Evolutionary conservation across 1,140 invertebrate genomes (phyloP).

Genomic region (Sitophilus oryzae): DNA sequence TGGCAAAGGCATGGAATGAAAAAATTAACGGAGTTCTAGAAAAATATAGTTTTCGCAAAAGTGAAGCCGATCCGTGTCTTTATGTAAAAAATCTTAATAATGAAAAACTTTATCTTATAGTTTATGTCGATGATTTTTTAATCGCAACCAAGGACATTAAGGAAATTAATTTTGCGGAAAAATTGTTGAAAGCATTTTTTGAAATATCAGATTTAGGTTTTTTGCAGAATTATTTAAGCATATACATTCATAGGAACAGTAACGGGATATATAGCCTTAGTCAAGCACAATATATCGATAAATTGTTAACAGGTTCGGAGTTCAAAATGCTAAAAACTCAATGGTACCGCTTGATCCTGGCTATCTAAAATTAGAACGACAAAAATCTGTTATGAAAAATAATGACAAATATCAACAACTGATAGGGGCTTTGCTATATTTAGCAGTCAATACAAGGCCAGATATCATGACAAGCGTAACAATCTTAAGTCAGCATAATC

Average conservation of each 20-base stretch:
- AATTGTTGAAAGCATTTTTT: neutral
- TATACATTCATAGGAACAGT: neutral
- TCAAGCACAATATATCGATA: conserved; percentile 5
- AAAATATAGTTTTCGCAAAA: neutral
- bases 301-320: conserved; percentile 3
- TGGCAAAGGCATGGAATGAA: conserved; percentile 39
- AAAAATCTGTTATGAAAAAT: conserved; percentile 8
- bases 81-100: neutral
- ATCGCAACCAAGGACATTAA: conserved; percentile 6
- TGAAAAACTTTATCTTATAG: conserved; percentile 3
- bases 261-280: conserved; percentile 5
- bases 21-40: conserved; percentile 3
- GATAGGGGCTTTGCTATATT: conserved; percentile 41
- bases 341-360: neutral
- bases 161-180: neutral
- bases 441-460: conserved; percentile 38
- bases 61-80: conserved; percentile 6
- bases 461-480: conserved; percentile 42
- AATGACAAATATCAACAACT: conserved; percentile 30
- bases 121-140: conserved; percentile 15
- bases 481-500: conserved; percentile 32
- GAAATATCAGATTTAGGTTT: conserved; percentile 4
- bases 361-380: conserved; percentile 1
- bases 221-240: conserved; percentile 7
- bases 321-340: conserved; percentile 9